Base-by-base conservation (phyloP, 2,797 vertebrate genomes). In the Moxostoma hubbsi region DNA sequence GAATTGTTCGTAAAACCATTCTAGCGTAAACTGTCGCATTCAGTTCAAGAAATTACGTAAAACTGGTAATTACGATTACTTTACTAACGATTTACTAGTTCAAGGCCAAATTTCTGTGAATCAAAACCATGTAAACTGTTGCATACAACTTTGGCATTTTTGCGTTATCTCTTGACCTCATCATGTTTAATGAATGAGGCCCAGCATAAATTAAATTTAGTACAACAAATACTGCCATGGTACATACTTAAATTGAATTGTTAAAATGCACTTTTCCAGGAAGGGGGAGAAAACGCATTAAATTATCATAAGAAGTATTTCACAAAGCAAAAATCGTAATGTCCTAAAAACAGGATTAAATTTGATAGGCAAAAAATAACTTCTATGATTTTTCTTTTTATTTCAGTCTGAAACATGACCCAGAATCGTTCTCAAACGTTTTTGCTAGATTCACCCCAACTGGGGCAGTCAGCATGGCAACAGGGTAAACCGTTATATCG, bases 401-500 rank as follows among this genome's bases (percentile, higher is more conserved):
- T 58, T 58, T 75, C 10, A 24, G 16, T 36, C 6, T 62, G 4
- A 59, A 73, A 58, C 13, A 24, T 18, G 49, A 68, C 18, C 11
- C 11, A n/a, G 12, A 54, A 51, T 16, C 0, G 3, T 66, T 57
- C 9, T 49, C 36, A 13, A 9, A 1, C 1, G 53, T n/a, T 45
- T 43, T 7, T 7, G 1, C 12, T 11, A 51, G 59, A 51, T 15
- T 61, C 2, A 8, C 8, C 9, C 7, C 43, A 5, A 43, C 59
- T 12, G 18, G 10, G 53, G 8, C 11, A 55, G n/a, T 74, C n/a
- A 54, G 62, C 43, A 51, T 69, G 80, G 83, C 63, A 12, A 65
- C 67, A 74, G 77, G 77, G 75, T 62, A 43, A 65, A 18, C 43
- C 1, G n/a, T 71, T 77, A 72, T 24, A 47, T 24, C 24, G 58